Base-by-base conservation (phyloP, 2,888 invertebrate species). In the Nomada ferruginata region DNA sequence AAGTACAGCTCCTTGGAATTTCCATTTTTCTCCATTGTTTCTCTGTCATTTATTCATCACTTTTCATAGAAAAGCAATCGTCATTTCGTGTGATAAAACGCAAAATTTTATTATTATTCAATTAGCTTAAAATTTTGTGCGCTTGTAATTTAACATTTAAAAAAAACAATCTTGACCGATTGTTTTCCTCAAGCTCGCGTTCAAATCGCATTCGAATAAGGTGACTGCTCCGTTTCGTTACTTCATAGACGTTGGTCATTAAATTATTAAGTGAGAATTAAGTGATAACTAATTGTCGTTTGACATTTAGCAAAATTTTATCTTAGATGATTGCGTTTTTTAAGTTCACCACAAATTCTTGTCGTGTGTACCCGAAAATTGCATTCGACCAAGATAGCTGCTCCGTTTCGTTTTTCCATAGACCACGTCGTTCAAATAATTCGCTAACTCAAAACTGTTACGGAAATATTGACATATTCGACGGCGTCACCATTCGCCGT, bases 1-100 rank as follows among this genome's bases (percentile, higher is more conserved):
- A 90, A 92, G 92, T 92, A 85, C 29, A 20, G n/a, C 26, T 29
- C 55, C 0, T 2, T 61, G 42, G 0, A 5, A 23, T 52, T 11
- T 2, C 2, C 18, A 44, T 53, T 18, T 9, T 66, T 68, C 63
- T 20, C 0, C 15, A 53, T 26, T 47, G 2, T 50, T 47, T 2
- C 9, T 9, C 4, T 44, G 0, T 60, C 23, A 60, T 26, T 26
- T n/a, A 23, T 23, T 23, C 23, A 2, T 10, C n/a, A 60, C 26
- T 60, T 15, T 23, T 0, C 7, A 36, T 15, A 26, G 10, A 26
- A 9, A 1, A 57, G 0, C 26, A 57, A 2, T 36, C 18, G 18
- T 18, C 15, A 13, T 69, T 63, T 53, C 9, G 2, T 26, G 44
- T 59, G 4, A 18, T 7, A 23, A 7, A 13, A 4, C 20, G 13